phyloP scores from a whole-genome alignment of 2,113 vertebrate genomes.

The Otis tarda region DNA sequence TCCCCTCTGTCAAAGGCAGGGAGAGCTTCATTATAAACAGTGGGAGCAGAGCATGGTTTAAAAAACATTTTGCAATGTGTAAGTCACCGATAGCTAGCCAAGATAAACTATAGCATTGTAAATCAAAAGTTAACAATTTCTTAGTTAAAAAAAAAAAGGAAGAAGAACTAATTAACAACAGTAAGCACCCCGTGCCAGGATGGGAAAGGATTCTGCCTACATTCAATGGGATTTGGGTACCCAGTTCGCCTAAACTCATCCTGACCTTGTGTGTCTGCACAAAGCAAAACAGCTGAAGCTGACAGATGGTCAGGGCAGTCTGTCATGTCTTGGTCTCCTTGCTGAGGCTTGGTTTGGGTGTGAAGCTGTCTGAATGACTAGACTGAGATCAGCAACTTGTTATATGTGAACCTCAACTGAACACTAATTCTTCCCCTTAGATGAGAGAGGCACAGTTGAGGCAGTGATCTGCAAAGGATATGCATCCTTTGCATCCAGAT shows the following conservation, averaged over 20 bases:
- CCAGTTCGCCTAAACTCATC: background rate
- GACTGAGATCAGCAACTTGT: background rate
- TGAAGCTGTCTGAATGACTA: background rate
- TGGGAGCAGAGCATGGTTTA: background rate
- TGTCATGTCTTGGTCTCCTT: background rate
- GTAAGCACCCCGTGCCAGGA: background rate
- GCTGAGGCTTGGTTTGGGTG: background rate
- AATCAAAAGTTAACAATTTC: background rate
- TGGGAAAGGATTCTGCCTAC: background rate
- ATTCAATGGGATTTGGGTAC: background rate
- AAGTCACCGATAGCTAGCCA: background rate
- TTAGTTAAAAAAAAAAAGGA: background rate
- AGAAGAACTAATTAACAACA: background rate
- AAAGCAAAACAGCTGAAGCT: background rate
- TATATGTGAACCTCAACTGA: background rate
- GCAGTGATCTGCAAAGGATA: background rate
- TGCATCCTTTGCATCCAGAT: too few species aligned
- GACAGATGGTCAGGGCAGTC: background rate
- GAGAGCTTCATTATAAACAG: background rate
- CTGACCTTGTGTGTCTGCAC: background rate
- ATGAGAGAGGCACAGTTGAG: background rate
- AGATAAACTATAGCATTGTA: background rate
- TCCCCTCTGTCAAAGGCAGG: slow-evolving; percentile 4
- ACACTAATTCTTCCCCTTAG: background rate
- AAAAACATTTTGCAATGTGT: background rate